A percentile compares a stretch with the other conserved stretches of the same genome.
phyloP scores from a whole-genome alignment of 2,113 vertebrate species.

The Galemys pyrenaicus region DNA sequence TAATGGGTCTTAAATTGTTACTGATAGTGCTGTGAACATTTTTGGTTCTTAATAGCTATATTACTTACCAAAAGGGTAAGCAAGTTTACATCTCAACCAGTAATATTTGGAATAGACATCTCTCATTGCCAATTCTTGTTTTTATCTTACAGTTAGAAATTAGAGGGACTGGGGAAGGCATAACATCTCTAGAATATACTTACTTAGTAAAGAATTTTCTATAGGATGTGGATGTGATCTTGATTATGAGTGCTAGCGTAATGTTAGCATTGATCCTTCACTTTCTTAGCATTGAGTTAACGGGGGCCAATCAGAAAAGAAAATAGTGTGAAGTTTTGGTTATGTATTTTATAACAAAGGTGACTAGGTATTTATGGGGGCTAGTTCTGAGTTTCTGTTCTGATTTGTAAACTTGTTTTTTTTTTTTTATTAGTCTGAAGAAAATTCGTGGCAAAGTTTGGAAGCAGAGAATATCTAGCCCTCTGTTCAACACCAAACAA shows the following conservation, averaged over 20 bases:
- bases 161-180: not conserved
- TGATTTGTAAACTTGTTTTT: conserved; percentile 33
- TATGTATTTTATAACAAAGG: not conserved
- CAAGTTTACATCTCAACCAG: not conserved
- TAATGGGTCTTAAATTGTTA: conserved; percentile 27
- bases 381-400: conserved; percentile 29
- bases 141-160: conserved; percentile 21
- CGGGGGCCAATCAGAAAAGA: not conserved
- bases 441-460: conserved; percentile 96
- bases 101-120: not conserved
- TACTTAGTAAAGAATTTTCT: conserved; percentile 38
- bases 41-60: conserved; percentile 31
- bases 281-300: not conserved
- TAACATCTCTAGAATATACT: not conserved
- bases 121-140: not conserved
- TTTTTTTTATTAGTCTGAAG: conserved; percentile 89
- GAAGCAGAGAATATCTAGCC: conserved; percentile 98
- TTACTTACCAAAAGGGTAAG: not conserved
- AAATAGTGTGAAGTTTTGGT: not conserved
- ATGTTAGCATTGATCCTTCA: not conserved
- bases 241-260: not conserved
- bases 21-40: not conserved
- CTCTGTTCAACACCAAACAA: conserved; percentile 98
- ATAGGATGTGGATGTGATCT: not conserved
- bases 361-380: not conserved